Conservation (phyloP, 23 tunicate genomes). For the Corella eumyota region DNA sequence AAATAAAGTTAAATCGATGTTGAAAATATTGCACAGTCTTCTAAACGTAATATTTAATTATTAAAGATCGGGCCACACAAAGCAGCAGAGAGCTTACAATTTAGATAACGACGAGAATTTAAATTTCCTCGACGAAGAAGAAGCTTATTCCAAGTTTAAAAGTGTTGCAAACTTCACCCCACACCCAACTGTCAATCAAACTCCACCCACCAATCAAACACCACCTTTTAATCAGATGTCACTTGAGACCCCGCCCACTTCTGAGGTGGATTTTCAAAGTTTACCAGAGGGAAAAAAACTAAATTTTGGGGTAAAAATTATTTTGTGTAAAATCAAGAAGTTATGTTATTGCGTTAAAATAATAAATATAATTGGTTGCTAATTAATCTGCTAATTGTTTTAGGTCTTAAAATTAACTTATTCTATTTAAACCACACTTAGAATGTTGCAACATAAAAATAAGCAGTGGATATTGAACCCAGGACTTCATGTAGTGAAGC, state of each 20-base stretch:
- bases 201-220: conserved; percentile 19
- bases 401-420: too few species aligned
- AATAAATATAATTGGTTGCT: neutral
- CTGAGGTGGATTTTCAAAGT: conserved; percentile 19
- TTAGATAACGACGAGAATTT: conserved; percentile 10
- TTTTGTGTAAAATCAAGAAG: neutral
- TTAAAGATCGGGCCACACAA: too few species aligned
- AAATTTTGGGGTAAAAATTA: conserved; percentile 49
- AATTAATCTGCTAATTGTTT: too few species aligned
- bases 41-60: too few species aligned
- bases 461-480: too few species aligned
- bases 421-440: too few species aligned
- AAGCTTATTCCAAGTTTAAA: conserved; percentile 59
- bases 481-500: too few species aligned
- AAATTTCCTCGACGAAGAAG: conserved; percentile 55
- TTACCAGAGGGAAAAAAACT: conserved; percentile 60
- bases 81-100: too few species aligned
- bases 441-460: too few species aligned
- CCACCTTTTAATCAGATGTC: conserved; percentile 51
- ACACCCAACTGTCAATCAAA: conserved; percentile 52
- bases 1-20: too few species aligned
- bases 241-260: conserved; percentile 6
- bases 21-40: too few species aligned
- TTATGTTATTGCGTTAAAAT: neutral
- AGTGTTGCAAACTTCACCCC: conserved; percentile 81